Percentiles rank a stretch among this genome's conserved stretches.
These are phyloP conservation scores for Styela clava DNA, from an alignment of 23 tunicate species.

Conservation along the genomic window DNA sequence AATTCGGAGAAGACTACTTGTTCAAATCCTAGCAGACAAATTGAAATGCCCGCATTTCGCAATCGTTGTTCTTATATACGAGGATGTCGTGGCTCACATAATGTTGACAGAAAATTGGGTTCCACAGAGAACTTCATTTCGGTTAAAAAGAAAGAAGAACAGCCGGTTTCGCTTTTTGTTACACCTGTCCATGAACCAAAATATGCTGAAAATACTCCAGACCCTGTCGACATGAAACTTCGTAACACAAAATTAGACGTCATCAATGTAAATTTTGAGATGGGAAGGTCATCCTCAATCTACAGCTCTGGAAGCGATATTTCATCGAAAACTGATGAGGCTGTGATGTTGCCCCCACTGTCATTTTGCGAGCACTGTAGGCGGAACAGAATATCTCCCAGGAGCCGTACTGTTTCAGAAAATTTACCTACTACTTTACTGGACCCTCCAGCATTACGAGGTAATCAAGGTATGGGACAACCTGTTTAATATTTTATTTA, in stretches of 20 bases:
- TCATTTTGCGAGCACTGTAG: background rate
- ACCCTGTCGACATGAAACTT: background rate
- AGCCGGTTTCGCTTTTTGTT: no score
- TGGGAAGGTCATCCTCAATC: constrained; percentile 3
- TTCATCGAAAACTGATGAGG: background rate
- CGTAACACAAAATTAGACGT: background rate
- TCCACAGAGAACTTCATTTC: no score
- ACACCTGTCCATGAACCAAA: no score
- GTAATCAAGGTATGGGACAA: background rate
- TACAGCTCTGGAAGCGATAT: constrained; percentile 13
- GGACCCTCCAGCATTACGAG: background rate
- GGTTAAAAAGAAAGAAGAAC: no score
- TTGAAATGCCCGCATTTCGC: no score
- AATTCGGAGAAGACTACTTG: no score
- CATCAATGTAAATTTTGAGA: background rate
- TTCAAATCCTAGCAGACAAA: no score
- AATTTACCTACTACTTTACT: background rate
- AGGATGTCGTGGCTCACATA: no score
- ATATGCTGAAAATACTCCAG: background rate
- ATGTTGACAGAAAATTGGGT: no score
- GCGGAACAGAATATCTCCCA: background rate
- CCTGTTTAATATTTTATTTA: no score
- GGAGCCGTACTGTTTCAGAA: background rate
- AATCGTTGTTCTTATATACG: no score
- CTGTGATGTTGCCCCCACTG: background rate